Evolutionary conservation across 1,140 invertebrate genomes (phyloP).

Genomic region (Drosophila bipectinata): DNA sequence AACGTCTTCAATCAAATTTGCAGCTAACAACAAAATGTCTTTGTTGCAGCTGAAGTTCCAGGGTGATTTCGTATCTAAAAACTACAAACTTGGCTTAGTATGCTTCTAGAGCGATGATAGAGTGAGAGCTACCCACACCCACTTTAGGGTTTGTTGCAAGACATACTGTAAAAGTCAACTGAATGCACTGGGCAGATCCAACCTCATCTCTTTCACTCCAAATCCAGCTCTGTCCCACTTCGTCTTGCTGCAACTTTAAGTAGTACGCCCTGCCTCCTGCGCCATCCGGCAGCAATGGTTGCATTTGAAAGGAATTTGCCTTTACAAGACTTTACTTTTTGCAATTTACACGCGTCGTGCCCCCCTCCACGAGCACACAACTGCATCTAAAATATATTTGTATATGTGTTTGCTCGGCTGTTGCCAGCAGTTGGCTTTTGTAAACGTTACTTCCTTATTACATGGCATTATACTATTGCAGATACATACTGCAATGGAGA

Average conservation of each 20-base stretch:
- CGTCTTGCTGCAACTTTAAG: conserved; percentile 65
- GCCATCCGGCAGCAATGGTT: conserved; percentile 48
- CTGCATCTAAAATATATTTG: conserved; percentile 23
- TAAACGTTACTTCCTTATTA: conserved; percentile 80
- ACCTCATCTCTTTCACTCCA: conserved; percentile 34
- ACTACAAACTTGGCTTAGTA: conserved; percentile 77
- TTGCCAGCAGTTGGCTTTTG: conserved; percentile 76
- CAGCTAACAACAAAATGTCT: conserved; percentile 48
- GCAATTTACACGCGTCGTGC: conserved; percentile 76
- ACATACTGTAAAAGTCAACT: conserved; percentile 79
- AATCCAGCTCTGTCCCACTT: conserved; percentile 2
- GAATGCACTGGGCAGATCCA: conserved; percentile 44
- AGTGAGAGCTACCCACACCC: conserved; percentile 3
- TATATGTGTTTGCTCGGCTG: conserved; percentile 29
- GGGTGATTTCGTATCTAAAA: conserved; percentile 50
- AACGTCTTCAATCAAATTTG: conserved; percentile 61
- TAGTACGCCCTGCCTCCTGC: conserved; percentile 48
- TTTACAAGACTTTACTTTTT: conserved; percentile 82
- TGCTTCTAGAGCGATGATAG: conserved; percentile 36
- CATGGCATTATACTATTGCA: conserved; percentile 57
- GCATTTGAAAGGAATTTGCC: conserved; percentile 80
- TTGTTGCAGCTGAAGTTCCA: conserved; percentile 31
- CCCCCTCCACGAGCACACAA: conserved; percentile 54
- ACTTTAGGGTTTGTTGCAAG: conserved; percentile 47
- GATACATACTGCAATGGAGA: conserved; percentile 17